Percentiles rank a stretch among this genome's conserved stretches.
Evolutionary conservation across 2,888 invertebrate species (phyloP).

Genomic region (Mycalesis mineus): DNA sequence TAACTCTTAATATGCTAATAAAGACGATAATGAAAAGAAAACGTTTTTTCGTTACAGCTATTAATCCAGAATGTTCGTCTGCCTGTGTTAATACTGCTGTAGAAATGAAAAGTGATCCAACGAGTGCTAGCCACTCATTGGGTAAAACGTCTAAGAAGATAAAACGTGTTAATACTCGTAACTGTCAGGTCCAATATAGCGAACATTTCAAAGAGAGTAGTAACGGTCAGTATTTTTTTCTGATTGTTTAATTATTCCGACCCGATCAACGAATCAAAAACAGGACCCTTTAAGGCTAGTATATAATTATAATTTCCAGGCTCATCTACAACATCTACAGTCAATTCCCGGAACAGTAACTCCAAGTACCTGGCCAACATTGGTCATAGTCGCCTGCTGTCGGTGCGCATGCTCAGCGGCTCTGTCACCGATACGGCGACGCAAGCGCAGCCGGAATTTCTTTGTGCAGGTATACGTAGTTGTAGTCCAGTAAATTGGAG

Average conservation of each 20-base stretch:
- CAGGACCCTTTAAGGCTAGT: too few relatives aligned
- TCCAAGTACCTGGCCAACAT: constrained; percentile 30
- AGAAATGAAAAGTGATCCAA: constrained; percentile 17
- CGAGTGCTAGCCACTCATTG: constrained; percentile 7
- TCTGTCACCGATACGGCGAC: constrained; percentile 34
- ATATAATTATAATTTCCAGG: too few relatives aligned
- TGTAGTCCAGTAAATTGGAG: too few relatives aligned
- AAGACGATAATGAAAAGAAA: neutral
- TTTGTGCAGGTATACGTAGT: constrained; percentile 12
- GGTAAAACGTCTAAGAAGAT: neutral
- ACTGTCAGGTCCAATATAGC: constrained; percentile 20
- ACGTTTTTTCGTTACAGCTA: constrained; percentile 4
- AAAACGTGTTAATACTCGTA: neutral
- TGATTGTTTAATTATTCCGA: too few relatives aligned
- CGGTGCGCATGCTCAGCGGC: constrained; percentile 35
- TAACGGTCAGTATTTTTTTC: constrained; percentile 18
- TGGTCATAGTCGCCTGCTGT: constrained; percentile 39
- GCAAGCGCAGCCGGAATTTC: constrained; percentile 25
- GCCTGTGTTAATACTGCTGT: constrained; percentile 16
- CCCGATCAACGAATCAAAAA: too few relatives aligned
- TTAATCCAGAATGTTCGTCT: constrained; percentile 20
- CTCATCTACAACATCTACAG: constrained; percentile 10
- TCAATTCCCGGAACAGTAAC: constrained; percentile 9
- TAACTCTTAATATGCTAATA: neutral
- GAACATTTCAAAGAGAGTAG: neutral